Evolutionary conservation across 2,797 vertebrate genomes (phyloP).

Genomic region (Thunnus albacares): DNA sequence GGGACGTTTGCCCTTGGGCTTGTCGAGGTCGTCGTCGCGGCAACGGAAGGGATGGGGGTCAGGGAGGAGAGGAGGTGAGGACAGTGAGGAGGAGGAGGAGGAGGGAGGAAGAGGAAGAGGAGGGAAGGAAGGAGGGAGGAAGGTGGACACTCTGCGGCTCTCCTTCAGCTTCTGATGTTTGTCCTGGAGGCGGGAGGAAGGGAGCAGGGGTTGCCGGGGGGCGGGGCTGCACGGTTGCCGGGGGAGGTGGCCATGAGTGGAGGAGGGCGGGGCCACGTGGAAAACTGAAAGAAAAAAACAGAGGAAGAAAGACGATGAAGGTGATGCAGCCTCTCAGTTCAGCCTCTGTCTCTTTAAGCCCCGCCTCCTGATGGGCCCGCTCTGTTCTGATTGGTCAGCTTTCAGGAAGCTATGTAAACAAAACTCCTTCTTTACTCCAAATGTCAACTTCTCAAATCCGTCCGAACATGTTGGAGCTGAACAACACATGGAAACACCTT

Average conservation of each 20-base stretch:
- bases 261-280: conserved; percentile 81
- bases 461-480: too few species aligned
- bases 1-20: conserved; percentile 93
- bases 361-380: too few species aligned
- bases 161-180: conserved; percentile 90
- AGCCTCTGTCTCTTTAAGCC: too few species aligned
- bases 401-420: too few species aligned
- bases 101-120: conserved; percentile 42
- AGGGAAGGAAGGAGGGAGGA: conserved; percentile 60
- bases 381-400: too few species aligned
- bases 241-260: conserved; percentile 68
- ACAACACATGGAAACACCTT: too few species aligned
- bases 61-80: neutral
- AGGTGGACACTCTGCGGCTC: conserved; percentile 85
- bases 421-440: too few species aligned
- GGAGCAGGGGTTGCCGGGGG: conserved; percentile 44
- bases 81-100: conserved; percentile 39
- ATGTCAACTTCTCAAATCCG: too few species aligned
- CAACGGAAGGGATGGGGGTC: conserved; percentile 4
- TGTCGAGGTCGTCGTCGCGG: conserved; percentile 85
- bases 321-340: too few species aligned
- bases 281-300: conserved; percentile 68
- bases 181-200: conserved; percentile 83
- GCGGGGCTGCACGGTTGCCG: conserved; percentile 23
- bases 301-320: too few species aligned